A percentile compares a stretch with the other conserved stretches of the same genome.
Evolutionary conservation across 2,888 invertebrate genomes (phyloP).

Genomic region (Parnassius orleans): DNA sequence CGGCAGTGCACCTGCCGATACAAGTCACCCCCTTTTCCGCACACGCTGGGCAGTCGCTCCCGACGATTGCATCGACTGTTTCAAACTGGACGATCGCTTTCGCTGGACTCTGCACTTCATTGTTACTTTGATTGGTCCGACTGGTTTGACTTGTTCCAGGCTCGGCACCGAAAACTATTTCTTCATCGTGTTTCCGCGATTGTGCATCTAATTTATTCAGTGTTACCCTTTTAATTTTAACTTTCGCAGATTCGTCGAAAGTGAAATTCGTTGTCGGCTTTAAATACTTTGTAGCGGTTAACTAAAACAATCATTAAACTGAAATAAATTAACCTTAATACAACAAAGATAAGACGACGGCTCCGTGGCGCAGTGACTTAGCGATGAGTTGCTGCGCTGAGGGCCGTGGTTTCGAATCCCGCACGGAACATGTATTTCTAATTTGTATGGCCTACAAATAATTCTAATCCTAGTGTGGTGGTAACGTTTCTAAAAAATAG

Average conservation of each 20-base stretch:
- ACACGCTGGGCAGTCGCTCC: slow-evolving; percentile 19
- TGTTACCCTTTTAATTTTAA: slow-evolving; percentile 3
- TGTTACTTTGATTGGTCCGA: not conserved
- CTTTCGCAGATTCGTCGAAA: slow-evolving; percentile 4
- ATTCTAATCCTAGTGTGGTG: too few species aligned
- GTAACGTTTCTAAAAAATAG: too few species aligned
- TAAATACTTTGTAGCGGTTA: not conserved
- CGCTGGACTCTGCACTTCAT: not conserved
- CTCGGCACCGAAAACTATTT: not conserved
- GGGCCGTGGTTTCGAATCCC: too few species aligned
- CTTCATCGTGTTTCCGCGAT: slow-evolving; percentile 8
- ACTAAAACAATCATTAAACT: not conserved
- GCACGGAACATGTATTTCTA: too few species aligned
- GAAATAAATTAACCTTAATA: too few species aligned
- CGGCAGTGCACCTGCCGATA: slow-evolving; percentile 22
- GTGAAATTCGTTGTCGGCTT: not conserved
- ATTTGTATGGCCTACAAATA: too few species aligned
- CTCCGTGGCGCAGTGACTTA: too few species aligned
- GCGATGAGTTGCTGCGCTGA: too few species aligned
- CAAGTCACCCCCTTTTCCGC: slow-evolving; percentile 19
- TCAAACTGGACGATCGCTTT: not conserved
- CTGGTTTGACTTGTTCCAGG: slow-evolving; percentile 11
- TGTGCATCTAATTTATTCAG: not conserved
- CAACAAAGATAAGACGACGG: too few species aligned
- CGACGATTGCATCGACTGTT: not conserved